Percentiles rank a stretch among this genome's conserved stretches.
These are phyloP conservation scores for Apotomis turbidana DNA, from an alignment of 2,888 invertebrate species.

Conservation along the genomic window DNA sequence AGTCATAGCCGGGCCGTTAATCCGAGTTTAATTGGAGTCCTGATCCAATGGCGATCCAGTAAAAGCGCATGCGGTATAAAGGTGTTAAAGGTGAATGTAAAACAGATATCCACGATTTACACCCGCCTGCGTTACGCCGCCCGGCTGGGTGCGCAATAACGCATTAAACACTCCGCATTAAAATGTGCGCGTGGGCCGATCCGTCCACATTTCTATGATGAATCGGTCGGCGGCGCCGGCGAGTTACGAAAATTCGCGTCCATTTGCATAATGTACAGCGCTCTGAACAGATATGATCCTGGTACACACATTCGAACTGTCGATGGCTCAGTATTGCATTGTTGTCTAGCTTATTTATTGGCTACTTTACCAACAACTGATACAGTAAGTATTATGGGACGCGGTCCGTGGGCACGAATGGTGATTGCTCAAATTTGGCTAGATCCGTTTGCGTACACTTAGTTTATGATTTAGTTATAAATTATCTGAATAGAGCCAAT, in stretches of 20 bases:
- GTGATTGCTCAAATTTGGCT: conserved; percentile 33
- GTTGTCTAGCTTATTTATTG: conserved; percentile 72
- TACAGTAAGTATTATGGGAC: conserved; percentile 45
- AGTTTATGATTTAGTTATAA: conserved; percentile 17
- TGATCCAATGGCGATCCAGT: too few species aligned
- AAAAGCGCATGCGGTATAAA: neutral
- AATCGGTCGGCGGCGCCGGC: conserved; percentile 71
- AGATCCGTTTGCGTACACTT: conserved; percentile 36
- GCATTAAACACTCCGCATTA: conserved; percentile 69
- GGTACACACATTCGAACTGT: conserved; percentile 50
- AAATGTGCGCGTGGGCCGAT: conserved; percentile 71
- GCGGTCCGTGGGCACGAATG: conserved; percentile 47
- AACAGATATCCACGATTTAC: conserved; percentile 3
- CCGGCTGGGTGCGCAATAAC: conserved; percentile 46
- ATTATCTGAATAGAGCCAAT: conserved; percentile 20
- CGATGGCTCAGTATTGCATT: conserved; percentile 61
- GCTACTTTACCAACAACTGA: conserved; percentile 49
- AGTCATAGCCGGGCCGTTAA: too few species aligned
- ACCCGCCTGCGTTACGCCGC: conserved; percentile 22
- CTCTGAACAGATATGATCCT: conserved; percentile 66
- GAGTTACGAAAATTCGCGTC: conserved; percentile 77
- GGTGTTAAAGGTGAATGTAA: conserved; percentile 15
- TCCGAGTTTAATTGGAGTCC: too few species aligned
- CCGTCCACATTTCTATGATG: conserved; percentile 82
- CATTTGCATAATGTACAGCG: conserved; percentile 65